Percentiles rank a stretch among this genome's conserved stretches.
Evolutionary conservation across 1,140 invertebrate species (phyloP).

Genomic region (Drosophila murphyi): DNA sequence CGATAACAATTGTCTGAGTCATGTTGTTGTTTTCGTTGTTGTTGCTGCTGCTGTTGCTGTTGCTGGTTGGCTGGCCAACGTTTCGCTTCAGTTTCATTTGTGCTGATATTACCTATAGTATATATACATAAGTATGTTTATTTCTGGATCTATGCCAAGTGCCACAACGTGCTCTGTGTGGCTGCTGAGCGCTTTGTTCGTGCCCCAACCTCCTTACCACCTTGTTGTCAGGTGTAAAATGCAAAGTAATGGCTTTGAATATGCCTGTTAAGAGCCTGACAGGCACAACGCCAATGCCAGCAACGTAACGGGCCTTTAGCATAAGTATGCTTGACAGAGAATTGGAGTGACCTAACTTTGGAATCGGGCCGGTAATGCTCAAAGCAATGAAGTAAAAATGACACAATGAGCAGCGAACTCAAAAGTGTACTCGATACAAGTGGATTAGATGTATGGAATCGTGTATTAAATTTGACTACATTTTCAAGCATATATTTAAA

Average conservation of each 20-base stretch:
- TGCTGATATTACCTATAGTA: slow-evolving; percentile 19
- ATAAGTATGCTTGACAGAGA: background rate
- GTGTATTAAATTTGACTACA: background rate
- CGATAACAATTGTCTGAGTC: slow-evolving; percentile 46
- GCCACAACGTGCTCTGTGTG: slow-evolving; percentile 14
- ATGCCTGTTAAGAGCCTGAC: slow-evolving; percentile 55
- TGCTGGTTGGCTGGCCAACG: background rate
- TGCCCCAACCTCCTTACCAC: slow-evolving; percentile 35
- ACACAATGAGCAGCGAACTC: background rate
- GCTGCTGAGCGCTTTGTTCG: slow-evolving; percentile 11
- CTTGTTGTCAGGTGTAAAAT: slow-evolving; percentile 73
- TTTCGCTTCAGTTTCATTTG: slow-evolving; percentile 52
- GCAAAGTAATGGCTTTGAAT: slow-evolving; percentile 75
- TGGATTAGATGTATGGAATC: background rate
- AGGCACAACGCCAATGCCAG: slow-evolving; percentile 11
- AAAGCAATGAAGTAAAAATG: background rate
- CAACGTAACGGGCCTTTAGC: background rate
- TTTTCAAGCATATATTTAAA: no score
- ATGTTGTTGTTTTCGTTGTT: background rate
- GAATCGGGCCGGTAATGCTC: background rate
- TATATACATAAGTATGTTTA: slow-evolving; percentile 10
- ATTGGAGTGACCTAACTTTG: background rate
- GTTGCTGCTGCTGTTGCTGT: no score
- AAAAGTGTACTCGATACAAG: background rate
- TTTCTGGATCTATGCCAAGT: slow-evolving; percentile 72